Conservation (phyloP, 2,888 invertebrate genomes). For the Hypolimnas misippus region DNA sequence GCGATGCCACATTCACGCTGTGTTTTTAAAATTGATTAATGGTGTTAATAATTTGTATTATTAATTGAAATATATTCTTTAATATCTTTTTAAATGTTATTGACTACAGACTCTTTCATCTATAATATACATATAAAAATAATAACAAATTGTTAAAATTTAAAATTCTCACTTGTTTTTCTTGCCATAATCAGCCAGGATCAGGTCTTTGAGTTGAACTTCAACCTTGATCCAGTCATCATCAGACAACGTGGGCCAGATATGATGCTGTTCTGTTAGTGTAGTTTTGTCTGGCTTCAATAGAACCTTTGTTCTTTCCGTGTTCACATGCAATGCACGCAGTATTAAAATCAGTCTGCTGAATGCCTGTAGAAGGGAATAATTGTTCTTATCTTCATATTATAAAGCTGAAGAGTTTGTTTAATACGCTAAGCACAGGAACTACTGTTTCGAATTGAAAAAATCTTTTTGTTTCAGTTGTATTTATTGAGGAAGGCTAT, state of each 20-base stretch:
- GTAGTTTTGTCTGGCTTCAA: constrained; percentile 99
- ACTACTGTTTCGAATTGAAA: too few relatives aligned
- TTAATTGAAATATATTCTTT: too few relatives aligned
- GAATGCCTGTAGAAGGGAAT: constrained; percentile 87
- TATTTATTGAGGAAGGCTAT: too few relatives aligned
- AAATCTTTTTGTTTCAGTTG: too few relatives aligned
- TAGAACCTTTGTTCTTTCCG: constrained; percentile 98
- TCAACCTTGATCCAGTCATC: constrained; percentile 99
- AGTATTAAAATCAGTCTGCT: constrained; percentile 98
- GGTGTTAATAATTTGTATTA: too few relatives aligned
- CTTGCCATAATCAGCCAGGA: constrained; percentile 99
- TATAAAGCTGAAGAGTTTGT: too few relatives aligned
- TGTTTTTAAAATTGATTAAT: constrained; percentile 11
- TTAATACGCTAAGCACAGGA: too few relatives aligned
- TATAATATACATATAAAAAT: too few relatives aligned
- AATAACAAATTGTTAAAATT: neutral
- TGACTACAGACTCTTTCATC: too few relatives aligned
- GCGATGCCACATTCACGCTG: constrained; percentile 98
- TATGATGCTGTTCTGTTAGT: constrained; percentile 99
- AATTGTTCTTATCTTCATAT: neutral
- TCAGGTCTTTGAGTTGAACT: constrained; percentile 98
- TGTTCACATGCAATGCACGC: constrained; percentile 98
- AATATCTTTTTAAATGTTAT: too few relatives aligned
- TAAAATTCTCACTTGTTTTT: constrained; percentile 94
- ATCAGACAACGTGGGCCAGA: constrained; percentile 98